These are phyloP conservation scores for Drosophila rellima DNA, from an alignment of 2,888 invertebrate species.

Conservation along the genomic window DNA sequence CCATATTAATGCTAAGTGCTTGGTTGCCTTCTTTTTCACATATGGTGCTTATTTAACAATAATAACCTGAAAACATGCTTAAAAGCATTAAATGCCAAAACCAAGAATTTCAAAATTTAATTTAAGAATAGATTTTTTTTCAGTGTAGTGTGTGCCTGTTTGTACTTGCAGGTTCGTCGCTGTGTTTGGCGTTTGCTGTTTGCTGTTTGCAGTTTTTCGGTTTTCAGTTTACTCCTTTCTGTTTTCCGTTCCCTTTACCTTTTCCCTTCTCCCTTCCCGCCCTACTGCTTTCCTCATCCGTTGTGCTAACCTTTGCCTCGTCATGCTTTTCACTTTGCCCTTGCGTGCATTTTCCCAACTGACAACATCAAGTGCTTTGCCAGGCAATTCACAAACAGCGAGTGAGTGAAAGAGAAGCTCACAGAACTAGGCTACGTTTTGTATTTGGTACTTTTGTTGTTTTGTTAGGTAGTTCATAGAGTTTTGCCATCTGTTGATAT, in stretches of 20 bases:
- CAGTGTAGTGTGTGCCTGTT: constrained; percentile 7
- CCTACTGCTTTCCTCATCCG: background rate
- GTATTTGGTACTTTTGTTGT: background rate
- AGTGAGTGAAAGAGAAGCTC: background rate
- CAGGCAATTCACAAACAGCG: constrained; percentile 32
- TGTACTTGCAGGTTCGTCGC: constrained; percentile 20
- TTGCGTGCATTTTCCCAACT: constrained; percentile 55
- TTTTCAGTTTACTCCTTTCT: constrained; percentile 1
- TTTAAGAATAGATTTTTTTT: background rate
- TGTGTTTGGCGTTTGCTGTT: constrained; percentile 45
- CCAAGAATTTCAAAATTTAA: no score
- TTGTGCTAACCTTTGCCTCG: constrained; percentile 6
- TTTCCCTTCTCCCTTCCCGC: background rate
- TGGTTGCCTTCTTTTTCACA: no score
- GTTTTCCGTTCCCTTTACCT: background rate
- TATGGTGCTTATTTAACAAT: no score
- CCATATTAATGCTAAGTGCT: no score
- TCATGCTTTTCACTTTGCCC: constrained; percentile 41
- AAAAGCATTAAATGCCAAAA: no score
- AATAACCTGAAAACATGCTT: no score
- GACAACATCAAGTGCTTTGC: constrained; percentile 67
- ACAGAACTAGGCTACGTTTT: constrained; percentile 24
- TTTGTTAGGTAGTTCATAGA: constrained; percentile 9
- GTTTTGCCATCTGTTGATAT: constrained; percentile 33
- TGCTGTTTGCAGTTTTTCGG: constrained; percentile 34